phyloP scores from a whole-genome alignment of 1,140 invertebrate species.

The Drosophila tristis region DNA sequence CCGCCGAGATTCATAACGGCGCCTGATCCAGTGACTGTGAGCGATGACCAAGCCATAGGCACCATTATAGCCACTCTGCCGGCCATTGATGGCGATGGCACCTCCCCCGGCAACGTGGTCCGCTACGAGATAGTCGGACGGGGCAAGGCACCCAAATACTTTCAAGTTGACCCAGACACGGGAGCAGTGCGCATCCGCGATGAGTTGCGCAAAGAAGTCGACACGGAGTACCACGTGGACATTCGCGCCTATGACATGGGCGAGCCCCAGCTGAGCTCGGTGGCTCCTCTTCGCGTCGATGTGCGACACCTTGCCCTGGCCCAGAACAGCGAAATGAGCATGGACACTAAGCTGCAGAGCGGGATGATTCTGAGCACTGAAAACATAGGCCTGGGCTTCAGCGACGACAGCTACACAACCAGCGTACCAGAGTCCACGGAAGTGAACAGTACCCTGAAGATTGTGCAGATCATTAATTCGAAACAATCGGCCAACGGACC shows the following conservation, averaged over 20 bases:
- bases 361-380: conserved; percentile 84
- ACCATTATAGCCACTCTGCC: conserved; percentile 90
- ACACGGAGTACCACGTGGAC: conserved; percentile 94
- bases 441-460: conserved; percentile 74
- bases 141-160: conserved; percentile 92
- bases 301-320: conserved; percentile 90
- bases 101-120: conserved; percentile 92
- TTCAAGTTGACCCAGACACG: conserved; percentile 93
- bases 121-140: conserved; percentile 92
- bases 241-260: conserved; percentile 94
- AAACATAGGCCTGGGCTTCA: conserved; percentile 91
- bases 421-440: conserved; percentile 89
- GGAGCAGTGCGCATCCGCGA: conserved; percentile 91
- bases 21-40: conserved; percentile 91
- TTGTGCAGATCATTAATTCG: conserved; percentile 82
- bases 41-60: conserved; percentile 92
- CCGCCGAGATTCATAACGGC: conserved; percentile 93
- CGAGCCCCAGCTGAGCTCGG: conserved; percentile 92
- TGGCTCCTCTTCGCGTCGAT: conserved; percentile 91
- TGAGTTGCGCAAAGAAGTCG: conserved; percentile 92
- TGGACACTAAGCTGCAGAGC: conserved; percentile 53
- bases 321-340: conserved; percentile 69
- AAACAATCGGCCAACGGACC: conserved; percentile 61
- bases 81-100: conserved; percentile 93
- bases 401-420: conserved; percentile 92